A percentile compares a stretch with the other conserved stretches of the same genome.
phyloP scores from a whole-genome alignment of 2,888 invertebrate species.

The Caenorhabditis sinica region DNA sequence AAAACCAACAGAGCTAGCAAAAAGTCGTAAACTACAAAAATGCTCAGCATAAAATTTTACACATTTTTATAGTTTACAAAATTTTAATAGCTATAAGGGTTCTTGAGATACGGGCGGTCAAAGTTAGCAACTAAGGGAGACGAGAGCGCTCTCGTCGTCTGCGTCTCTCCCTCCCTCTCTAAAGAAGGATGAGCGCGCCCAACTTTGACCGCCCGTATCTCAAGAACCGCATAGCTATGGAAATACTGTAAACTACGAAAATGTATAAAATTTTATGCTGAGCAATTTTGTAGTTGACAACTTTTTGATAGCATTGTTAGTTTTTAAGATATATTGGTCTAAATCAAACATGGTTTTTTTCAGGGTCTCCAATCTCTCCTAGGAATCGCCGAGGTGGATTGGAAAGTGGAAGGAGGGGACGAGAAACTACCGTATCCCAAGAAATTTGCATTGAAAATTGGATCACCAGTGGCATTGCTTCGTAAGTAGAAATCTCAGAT shows the following conservation, averaged over 20 bases:
- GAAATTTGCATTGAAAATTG: constrained; percentile 61
- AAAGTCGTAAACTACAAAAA: neutral
- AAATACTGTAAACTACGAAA: neutral
- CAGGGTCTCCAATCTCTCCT: constrained; percentile 68
- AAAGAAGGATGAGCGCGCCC: neutral
- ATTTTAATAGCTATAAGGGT: neutral
- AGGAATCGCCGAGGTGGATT: constrained; percentile 55
- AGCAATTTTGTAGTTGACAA: neutral
- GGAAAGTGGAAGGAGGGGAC: constrained; percentile 1
- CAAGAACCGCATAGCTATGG: neutral
- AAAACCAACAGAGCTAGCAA: neutral
- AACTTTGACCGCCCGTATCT: neutral
- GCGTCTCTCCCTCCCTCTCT: neutral
- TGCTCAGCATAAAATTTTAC: neutral
- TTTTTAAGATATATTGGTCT: neutral
- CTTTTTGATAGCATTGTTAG: neutral
- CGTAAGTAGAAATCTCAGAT: too few species aligned
- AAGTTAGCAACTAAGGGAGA: neutral
- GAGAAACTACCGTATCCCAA: constrained; percentile 39
- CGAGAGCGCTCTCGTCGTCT: neutral
- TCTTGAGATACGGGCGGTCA: neutral
- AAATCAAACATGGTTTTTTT: too few species aligned
- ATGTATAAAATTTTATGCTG: neutral
- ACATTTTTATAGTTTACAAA: neutral
- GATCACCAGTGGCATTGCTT: constrained; percentile 61